Percentiles rank a stretch among this genome's conserved stretches.
Conservation (phyloP, 2,797 vertebrate genomes). For the Iguana delicatissima region DNA sequence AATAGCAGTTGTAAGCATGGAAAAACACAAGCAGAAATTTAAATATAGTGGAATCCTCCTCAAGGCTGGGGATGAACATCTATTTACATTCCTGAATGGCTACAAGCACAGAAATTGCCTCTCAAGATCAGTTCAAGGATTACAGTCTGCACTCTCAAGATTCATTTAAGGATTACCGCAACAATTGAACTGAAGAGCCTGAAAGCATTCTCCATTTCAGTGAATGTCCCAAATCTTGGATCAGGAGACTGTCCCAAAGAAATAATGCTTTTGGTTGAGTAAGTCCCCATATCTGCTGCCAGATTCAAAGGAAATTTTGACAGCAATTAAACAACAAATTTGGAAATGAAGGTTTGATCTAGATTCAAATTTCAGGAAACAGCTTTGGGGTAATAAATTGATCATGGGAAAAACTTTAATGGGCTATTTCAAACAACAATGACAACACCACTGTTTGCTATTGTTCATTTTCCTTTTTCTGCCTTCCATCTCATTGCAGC, state of each 20-base stretch:
- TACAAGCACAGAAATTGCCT: constrained; percentile 16
- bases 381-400: not conserved
- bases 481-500: not conserved
- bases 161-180: not conserved
- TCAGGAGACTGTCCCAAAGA: no score
- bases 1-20: constrained; percentile 13
- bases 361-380: not conserved
- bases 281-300: not conserved
- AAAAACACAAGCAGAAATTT: constrained; percentile 3
- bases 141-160: not conserved
- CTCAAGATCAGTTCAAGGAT: not conserved
- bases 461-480: not conserved
- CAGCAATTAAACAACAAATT: not conserved
- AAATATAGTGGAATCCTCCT: constrained; percentile 1
- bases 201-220: not conserved
- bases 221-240: not conserved
- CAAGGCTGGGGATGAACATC: constrained; percentile 17
- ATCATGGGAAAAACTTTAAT: no score
- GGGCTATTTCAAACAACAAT: no score
- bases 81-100: constrained; percentile 16
- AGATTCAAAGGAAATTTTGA: not conserved
- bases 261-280: not conserved
- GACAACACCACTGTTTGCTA: no score
- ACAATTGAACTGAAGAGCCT: not conserved
- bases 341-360: not conserved